phyloP scores from a whole-genome alignment of 2,888 invertebrate species.

The Palloptera scutellata region DNA sequence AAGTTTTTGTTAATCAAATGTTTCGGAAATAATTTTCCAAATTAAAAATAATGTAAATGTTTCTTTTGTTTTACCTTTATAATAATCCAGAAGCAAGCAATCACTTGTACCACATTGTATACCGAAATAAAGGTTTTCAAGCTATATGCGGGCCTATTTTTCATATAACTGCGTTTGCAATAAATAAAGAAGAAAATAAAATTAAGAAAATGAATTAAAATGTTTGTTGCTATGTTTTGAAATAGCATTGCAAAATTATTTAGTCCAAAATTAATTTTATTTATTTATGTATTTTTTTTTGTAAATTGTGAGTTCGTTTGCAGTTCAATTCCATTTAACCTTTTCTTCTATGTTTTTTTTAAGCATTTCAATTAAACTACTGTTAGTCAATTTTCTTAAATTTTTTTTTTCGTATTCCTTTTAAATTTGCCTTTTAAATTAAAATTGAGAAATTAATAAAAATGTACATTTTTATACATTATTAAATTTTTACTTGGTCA shows the following conservation, averaged over 20 bases:
- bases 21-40: background rate
- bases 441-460: no score
- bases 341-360: background rate
- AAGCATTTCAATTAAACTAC: background rate
- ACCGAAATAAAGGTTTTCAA: constrained; percentile 72
- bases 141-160: constrained; percentile 71
- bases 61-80: constrained; percentile 44
- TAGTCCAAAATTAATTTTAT: background rate
- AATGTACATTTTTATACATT: no score
- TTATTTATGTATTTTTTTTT: constrained; percentile 5
- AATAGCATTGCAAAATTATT: background rate
- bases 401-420: background rate
- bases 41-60: background rate
- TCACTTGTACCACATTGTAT: constrained; percentile 85
- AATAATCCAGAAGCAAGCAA: constrained; percentile 51
- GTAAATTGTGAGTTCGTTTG: background rate
- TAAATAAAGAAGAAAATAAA: background rate
- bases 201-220: constrained; percentile 9
- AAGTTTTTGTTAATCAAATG: background rate
- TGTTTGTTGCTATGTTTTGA: constrained; percentile 9
- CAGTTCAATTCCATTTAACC: no score
- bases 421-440: no score
- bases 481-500: no score
- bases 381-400: background rate
- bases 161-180: constrained; percentile 68